phyloP scores from a whole-genome alignment of 2,888 invertebrate genomes.

The Tetranychus truncatus region DNA sequence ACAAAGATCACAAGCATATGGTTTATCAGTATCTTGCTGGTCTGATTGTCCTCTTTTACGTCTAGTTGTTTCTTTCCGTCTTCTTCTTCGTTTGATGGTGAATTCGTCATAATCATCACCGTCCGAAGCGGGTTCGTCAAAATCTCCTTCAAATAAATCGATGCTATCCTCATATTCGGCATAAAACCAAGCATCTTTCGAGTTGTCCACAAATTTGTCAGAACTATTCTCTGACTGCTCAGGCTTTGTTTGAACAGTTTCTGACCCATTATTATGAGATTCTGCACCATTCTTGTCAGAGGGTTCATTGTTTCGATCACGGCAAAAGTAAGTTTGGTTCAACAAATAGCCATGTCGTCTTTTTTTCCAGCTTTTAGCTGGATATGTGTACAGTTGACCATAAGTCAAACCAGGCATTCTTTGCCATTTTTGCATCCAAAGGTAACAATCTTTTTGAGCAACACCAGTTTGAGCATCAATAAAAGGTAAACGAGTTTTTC shows the following conservation, averaged over 20 bases:
- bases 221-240: background rate
- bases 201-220: constrained; percentile 13
- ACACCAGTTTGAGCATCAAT: constrained; percentile 68
- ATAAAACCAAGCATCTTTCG: constrained; percentile 36
- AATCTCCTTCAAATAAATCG: constrained; percentile 33
- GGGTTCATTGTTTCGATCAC: background rate
- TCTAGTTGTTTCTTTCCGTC: constrained; percentile 33
- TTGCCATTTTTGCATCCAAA: constrained; percentile 64
- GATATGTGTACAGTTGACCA: constrained; percentile 85
- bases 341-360: constrained; percentile 66
- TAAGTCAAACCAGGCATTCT: constrained; percentile 59
- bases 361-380: constrained; percentile 69
- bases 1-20: constrained; percentile 81
- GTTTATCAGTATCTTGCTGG: constrained; percentile 44
- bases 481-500: constrained; percentile 79
- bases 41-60: constrained; percentile 23
- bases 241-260: constrained; percentile 34
- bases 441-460: constrained; percentile 81
- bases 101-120: constrained; percentile 29
- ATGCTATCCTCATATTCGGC: constrained; percentile 34
- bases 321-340: constrained; percentile 37
- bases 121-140: constrained; percentile 34
- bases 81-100: constrained; percentile 52
- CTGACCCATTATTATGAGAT: constrained; percentile 49
- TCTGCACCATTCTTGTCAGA: constrained; percentile 15